Percentiles rank a stretch among this genome's conserved stretches.
Conservation (phyloP, 2,113 vertebrate genomes). For the Channa argus region DNA sequence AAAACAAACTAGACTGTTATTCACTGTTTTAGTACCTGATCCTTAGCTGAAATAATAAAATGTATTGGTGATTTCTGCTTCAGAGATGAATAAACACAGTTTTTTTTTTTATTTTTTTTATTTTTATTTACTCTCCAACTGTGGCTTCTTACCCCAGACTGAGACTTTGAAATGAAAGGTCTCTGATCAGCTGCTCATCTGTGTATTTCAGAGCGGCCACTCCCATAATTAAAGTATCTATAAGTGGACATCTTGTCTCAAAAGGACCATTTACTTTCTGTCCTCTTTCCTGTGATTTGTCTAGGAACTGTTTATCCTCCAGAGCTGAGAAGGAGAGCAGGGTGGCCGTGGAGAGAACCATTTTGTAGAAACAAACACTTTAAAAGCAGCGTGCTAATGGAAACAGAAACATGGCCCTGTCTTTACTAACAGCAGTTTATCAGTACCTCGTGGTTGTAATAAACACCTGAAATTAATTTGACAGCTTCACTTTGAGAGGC, state of each 20-base stretch:
- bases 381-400: not conserved
- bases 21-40: not conserved
- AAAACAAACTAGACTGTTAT: not conserved
- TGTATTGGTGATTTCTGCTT: not conserved
- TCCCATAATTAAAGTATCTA: constrained; percentile 48
- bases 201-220: constrained; percentile 39
- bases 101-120: not conserved
- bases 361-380: constrained; percentile 32
- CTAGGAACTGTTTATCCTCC: constrained; percentile 44
- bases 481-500: not conserved
- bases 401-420: not conserved
- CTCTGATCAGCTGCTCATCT: constrained; percentile 33
- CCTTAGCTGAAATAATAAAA: not conserved
- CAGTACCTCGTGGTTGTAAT: not conserved
- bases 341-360: constrained; percentile 13
- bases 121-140: not conserved
- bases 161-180: constrained; percentile 2
- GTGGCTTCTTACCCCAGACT: constrained; percentile 6
- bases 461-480: constrained; percentile 7
- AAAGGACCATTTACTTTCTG: constrained; percentile 37
- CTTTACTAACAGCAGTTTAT: not conserved
- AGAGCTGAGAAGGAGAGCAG: not conserved
- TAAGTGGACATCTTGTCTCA: constrained; percentile 59
- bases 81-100: constrained; percentile 1
- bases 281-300: constrained; percentile 32